A percentile compares a stretch with the other conserved stretches of the same genome.
Evolutionary conservation across 2,888 invertebrate genomes (phyloP).

Genomic region (Portevinia maculata): DNA sequence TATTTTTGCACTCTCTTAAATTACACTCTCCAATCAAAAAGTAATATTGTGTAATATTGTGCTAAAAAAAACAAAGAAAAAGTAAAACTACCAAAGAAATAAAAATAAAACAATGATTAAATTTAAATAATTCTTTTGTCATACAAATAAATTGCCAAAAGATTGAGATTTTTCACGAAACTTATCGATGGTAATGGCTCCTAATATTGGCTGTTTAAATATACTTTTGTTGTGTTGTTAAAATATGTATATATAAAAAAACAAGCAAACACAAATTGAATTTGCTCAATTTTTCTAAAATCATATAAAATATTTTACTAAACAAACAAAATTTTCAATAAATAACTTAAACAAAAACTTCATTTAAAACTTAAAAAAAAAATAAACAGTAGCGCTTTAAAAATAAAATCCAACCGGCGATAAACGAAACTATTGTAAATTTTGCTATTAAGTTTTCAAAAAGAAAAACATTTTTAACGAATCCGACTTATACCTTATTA

Average conservation of each 20-base stretch:
- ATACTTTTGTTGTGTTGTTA: slow-evolving; percentile 68
- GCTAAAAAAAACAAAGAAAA: slow-evolving; percentile 75
- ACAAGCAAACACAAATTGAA: slow-evolving; percentile 68
- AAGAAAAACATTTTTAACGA: slow-evolving; percentile 50
- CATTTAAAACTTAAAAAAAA: slow-evolving; percentile 11
- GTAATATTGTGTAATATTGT: slow-evolving; percentile 80
- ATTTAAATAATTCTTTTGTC: slow-evolving; percentile 83
- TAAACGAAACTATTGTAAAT: slow-evolving; percentile 52
- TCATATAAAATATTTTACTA: slow-evolving; percentile 53
- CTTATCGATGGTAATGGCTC: slow-evolving; percentile 83
- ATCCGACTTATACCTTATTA: slow-evolving; percentile 71
- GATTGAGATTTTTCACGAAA: slow-evolving; percentile 83
- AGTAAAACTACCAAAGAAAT: slow-evolving; percentile 70
- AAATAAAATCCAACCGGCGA: slow-evolving; percentile 37
- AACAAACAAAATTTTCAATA: slow-evolving; percentile 67
- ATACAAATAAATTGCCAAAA: slow-evolving; percentile 82
- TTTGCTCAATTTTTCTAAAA: slow-evolving; percentile 55
- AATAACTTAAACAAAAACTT: slow-evolving; percentile 34
- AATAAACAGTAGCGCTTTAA: slow-evolving; percentile 50
- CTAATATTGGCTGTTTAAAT: slow-evolving; percentile 82
- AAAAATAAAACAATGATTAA: slow-evolving; percentile 54
- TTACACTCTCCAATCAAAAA: slow-evolving; percentile 80
- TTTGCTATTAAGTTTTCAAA: slow-evolving; percentile 68
- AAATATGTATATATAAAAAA: slow-evolving; percentile 44
- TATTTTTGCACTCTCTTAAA: slow-evolving; percentile 67